phyloP scores from a whole-genome alignment of 2,113 vertebrate genomes.

The Esox niger region DNA sequence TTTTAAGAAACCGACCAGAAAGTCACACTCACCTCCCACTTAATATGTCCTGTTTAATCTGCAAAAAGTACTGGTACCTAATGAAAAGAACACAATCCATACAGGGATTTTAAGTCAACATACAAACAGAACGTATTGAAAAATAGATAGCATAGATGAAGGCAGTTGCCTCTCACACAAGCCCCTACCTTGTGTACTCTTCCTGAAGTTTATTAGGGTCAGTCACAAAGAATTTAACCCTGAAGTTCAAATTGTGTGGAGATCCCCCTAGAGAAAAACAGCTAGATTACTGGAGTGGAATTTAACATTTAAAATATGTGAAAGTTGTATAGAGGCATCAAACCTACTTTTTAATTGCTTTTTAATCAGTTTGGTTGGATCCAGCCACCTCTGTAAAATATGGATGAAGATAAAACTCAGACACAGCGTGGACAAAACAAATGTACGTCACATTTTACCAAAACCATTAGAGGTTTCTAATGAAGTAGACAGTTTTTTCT shows the following conservation, averaged over 20 bases:
- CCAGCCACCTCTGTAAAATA: conserved; percentile 93
- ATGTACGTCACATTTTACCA: no score
- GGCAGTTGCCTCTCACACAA: no score
- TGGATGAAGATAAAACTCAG: conserved; percentile 62
- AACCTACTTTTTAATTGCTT: conserved; percentile 98
- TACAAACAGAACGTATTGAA: no score
- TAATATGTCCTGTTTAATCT: conserved; percentile 95
- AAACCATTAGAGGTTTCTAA: neutral
- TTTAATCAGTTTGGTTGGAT: conserved; percentile 96
- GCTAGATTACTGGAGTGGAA: neutral
- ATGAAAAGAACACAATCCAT: neutral
- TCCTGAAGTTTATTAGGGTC: conserved; percentile 97
- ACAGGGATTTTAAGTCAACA: no score
- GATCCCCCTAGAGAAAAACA: conserved; percentile 81
- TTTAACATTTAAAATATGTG: neutral
- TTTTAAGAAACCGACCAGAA: no score
- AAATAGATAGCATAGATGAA: no score
- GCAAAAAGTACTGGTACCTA: conserved; percentile 98
- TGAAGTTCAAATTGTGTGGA: conserved; percentile 92
- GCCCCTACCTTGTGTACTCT: conserved; percentile 93
- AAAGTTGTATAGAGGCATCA: conserved; percentile 29
- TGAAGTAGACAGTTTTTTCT: neutral
- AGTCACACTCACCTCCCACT: conserved; percentile 85
- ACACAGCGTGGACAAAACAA: conserved; percentile 21
- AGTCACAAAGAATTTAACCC: conserved; percentile 98